Conservation (phyloP, 2,113 vertebrate genomes). For the Melanotaenia duboulayi region DNA sequence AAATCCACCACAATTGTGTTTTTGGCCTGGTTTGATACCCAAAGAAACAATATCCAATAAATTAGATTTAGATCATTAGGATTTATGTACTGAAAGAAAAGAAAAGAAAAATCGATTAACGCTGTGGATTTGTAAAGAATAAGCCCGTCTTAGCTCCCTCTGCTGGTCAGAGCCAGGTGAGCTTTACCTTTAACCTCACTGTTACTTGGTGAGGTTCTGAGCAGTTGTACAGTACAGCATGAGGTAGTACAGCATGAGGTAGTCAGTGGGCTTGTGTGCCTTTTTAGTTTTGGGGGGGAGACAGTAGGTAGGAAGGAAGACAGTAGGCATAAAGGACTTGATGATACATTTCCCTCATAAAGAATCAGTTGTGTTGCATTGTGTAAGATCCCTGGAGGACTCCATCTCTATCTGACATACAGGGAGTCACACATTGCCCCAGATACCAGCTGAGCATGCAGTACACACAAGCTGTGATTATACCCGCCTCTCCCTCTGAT, state of each 20-base stretch:
- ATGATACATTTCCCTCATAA: constrained; percentile 13
- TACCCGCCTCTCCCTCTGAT: constrained; percentile 43
- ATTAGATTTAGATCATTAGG: constrained; percentile 5
- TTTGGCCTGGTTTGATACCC: not conserved
- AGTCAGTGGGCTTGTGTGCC: not conserved
- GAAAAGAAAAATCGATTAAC: constrained; percentile 24
- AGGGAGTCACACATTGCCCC: constrained; percentile 55
- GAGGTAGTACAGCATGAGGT: constrained; percentile 28
- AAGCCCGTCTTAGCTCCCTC: constrained; percentile 54
- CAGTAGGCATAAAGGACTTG: constrained; percentile 25
- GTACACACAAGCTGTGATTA: constrained; percentile 55
- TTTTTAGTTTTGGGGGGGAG: constrained; percentile 30
- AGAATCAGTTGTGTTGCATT: constrained; percentile 25
- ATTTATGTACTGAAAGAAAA: constrained; percentile 12
- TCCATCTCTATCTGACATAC: constrained; percentile 45
- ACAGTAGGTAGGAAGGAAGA: constrained; percentile 13
- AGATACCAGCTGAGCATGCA: constrained; percentile 59
- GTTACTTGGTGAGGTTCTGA: constrained; percentile 42
- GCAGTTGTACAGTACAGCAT: constrained; percentile 32
- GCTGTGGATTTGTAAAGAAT: not conserved
- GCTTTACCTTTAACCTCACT: constrained; percentile 20
- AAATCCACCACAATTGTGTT: constrained; percentile 8
- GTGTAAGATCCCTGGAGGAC: constrained; percentile 17
- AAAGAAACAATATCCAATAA: not conserved
- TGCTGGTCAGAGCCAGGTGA: constrained; percentile 55